Evolutionary conservation across 2,888 invertebrate species (phyloP).

Genomic region (Mechanitis messenoides): DNA sequence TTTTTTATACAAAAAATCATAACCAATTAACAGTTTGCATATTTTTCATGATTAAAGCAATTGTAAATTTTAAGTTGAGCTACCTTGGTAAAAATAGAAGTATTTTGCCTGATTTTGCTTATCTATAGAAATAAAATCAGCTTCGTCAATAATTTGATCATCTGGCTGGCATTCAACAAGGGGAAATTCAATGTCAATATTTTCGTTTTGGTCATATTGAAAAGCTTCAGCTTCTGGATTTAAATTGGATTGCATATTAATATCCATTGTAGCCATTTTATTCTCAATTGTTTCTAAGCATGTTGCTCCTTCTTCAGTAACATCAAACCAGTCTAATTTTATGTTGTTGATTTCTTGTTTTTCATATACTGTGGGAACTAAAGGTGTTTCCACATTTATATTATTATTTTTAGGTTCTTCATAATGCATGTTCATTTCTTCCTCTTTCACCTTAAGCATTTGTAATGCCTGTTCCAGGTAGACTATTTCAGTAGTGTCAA

Average conservation of each 20-base stretch:
- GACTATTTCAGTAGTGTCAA: constrained; percentile 87
- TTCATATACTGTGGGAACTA: constrained; percentile 42
- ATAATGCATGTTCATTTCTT: constrained; percentile 40
- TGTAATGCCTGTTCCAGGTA: constrained; percentile 90
- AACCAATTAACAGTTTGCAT: too few species aligned
- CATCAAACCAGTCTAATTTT: constrained; percentile 67
- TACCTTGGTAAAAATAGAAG: constrained; percentile 91
- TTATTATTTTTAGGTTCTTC: constrained; percentile 33
- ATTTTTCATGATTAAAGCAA: background rate
- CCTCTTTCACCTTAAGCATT: constrained; percentile 77
- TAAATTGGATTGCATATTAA: constrained; percentile 42
- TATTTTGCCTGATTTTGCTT: constrained; percentile 74
- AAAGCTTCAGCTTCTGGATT: constrained; percentile 61
- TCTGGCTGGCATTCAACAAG: constrained; percentile 40
- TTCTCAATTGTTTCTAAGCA: constrained; percentile 47
- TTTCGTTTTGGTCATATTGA: constrained; percentile 42
- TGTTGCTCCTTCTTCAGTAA: constrained; percentile 58
- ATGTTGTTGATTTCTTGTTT: constrained; percentile 51
- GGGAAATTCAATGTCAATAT: constrained; percentile 49
- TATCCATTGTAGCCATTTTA: constrained; percentile 41
- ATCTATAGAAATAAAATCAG: constrained; percentile 50
- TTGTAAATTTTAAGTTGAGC: background rate
- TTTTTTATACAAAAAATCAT: too few species aligned
- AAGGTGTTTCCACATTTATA: constrained; percentile 28
- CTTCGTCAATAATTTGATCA: constrained; percentile 39